Conservation (phyloP, 2,888 invertebrate genomes). For the Troglohyphantes excavatus region DNA sequence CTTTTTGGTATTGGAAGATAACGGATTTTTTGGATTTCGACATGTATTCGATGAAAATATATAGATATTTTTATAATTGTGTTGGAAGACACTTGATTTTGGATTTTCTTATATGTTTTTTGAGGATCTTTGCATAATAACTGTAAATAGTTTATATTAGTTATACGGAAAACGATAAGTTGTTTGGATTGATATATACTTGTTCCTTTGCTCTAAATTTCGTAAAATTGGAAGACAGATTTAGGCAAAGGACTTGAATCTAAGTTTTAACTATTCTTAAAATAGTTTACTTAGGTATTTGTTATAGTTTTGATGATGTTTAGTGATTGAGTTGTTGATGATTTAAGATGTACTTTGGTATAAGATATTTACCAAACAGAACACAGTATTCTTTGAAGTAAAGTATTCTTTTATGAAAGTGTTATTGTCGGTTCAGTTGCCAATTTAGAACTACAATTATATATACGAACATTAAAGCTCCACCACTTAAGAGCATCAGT, state of each 20-base stretch:
- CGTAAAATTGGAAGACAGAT: not conserved
- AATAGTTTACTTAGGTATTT: no score
- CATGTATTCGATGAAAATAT: not conserved
- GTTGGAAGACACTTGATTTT: not conserved
- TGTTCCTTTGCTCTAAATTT: not conserved
- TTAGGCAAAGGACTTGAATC: not conserved
- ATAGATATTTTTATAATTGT: not conserved
- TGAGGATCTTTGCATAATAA: not conserved
- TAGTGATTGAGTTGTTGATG: no score
- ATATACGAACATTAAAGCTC: constrained; percentile 55
- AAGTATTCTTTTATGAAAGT: not conserved
- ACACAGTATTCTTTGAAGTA: no score
- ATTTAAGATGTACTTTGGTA: no score
- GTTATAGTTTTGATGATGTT: no score
- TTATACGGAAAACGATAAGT: not conserved
- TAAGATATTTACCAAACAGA: no score
- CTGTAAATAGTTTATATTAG: not conserved
- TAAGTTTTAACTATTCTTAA: not conserved
- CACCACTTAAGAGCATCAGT: constrained; percentile 62
- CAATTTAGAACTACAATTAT: constrained; percentile 60
- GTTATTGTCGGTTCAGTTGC: constrained; percentile 47
- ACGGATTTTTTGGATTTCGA: not conserved
- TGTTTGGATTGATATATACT: not conserved
- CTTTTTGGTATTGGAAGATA: no score
- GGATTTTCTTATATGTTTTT: not conserved